Percentiles rank a stretch among this genome's conserved stretches.
Conservation (phyloP, 1,140 invertebrate genomes). For the Phenacoccus solenopsis region DNA sequence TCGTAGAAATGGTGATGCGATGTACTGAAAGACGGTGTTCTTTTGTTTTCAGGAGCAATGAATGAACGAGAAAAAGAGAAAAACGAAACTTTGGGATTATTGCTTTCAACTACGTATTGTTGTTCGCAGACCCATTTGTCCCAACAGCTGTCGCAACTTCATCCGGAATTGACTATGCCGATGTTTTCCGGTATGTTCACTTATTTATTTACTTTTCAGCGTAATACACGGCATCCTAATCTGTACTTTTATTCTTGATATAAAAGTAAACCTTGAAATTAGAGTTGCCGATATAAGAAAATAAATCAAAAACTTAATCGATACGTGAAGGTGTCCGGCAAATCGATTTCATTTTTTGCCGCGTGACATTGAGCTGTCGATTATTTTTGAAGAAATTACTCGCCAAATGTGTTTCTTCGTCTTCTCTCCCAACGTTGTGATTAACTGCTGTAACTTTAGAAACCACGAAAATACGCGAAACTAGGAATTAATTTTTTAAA, state of each 20-base stretch:
- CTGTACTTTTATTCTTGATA: no score
- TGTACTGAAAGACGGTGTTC: neutral
- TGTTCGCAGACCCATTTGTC: constrained; percentile 85
- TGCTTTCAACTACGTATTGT: constrained; percentile 76
- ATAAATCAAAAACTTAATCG: neutral
- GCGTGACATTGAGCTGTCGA: neutral
- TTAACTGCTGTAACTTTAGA: neutral
- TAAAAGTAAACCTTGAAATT: no score
- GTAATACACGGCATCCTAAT: neutral
- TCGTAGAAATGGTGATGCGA: no score
- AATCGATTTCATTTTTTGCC: neutral
- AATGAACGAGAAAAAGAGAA: constrained; percentile 20
- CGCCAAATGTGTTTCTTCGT: no score
- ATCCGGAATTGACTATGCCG: constrained; percentile 95
- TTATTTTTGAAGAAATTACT: no score
- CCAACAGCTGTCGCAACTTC: constrained; percentile 77
- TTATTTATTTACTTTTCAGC: neutral
- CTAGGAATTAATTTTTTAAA: neutral
- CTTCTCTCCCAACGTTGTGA: neutral
- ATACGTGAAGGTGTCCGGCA: no score
- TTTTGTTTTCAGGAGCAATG: constrained; percentile 12
- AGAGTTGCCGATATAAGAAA: no score
- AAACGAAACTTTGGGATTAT: constrained; percentile 61
- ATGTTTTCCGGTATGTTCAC: constrained; percentile 83
- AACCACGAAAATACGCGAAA: neutral